Evolutionary conservation across 2,113 vertebrate genomes (phyloP), one percentile per base, ranked within the genome.

Genomic region (Nesoenas mayeri): DNA sequence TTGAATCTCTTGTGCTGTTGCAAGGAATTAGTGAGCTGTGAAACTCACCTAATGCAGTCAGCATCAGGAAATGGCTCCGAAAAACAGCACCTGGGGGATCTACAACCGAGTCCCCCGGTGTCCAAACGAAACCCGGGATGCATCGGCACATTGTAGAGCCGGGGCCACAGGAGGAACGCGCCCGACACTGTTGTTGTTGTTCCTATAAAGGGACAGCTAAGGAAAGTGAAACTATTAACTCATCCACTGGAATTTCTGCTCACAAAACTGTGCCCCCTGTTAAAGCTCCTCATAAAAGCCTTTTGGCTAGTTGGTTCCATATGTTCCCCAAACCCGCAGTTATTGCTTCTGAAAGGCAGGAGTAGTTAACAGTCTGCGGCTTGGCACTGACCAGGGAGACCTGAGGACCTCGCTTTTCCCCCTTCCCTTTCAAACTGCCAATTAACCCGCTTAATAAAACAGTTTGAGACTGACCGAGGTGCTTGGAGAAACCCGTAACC

Each of bases 341-440:
- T 97, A 96, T 96, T 97, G 96, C 97, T 97, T 97, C 96, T 97
- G 97, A 97, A 97, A 97, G 94, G 91, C 95, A 94, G 87, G 87
- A 96, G 97, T 91, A 97, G 97, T 97, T 97, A 97, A 97, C 94
- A 96, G 95, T 95, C 94, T 97, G 96, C 6, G 96, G 97, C 95
- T 97, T 97, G 96, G 96, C 96, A 94, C 93, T 96, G 96, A 95
- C 97, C 97, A 75, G 79, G 91, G 92, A 96, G 94, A 97, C 96
- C 95, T 2, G 87, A 92, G 91, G 94, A 96, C 94, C 94, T 91
- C 2, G 15, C 51, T 83, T 89, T 38, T 0, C 79, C 61, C 61
- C 20, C 32, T 85, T 78, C 77, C 70, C 74, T 95, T 96, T 85
- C 92, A 88, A 92, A 95, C 66, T 83, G 74, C 77, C 93, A 97